phyloP scores from a whole-genome alignment of 2,888 invertebrate genomes.

The Lochmaea crataegi region DNA sequence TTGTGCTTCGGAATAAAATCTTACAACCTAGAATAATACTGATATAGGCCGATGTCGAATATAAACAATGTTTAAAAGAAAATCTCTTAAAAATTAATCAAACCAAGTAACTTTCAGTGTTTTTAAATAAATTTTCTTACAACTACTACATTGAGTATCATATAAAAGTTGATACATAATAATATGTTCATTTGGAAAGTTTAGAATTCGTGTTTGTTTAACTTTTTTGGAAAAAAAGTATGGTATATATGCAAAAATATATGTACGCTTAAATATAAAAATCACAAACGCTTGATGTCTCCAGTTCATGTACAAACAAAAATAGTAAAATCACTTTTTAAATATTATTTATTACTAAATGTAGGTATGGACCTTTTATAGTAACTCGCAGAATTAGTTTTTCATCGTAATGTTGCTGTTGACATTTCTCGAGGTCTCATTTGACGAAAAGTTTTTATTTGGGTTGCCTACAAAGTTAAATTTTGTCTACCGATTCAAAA shows the following conservation, averaged over 20 bases:
- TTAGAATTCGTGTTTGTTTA: conserved; percentile 17
- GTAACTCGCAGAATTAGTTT: not conserved
- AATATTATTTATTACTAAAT: not conserved
- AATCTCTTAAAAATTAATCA: not conserved
- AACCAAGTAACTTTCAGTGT: no score
- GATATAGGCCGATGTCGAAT: conserved; percentile 61
- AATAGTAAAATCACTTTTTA: not conserved
- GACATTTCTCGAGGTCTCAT: no score
- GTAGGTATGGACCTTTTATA: not conserved
- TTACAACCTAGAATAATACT: conserved; percentile 55
- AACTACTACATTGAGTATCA: not conserved
- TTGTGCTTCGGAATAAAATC: conserved; percentile 39
- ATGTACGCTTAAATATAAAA: conserved; percentile 24
- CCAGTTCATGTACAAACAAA: conserved; percentile 20
- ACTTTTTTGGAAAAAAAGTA: conserved; percentile 11
- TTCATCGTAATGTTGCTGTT: not conserved
- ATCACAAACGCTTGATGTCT: conserved; percentile 21
- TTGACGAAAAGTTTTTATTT: no score
- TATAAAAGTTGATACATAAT: conserved; percentile 5
- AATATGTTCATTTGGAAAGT: not conserved
- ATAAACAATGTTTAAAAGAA: not conserved
- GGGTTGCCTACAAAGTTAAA: no score
- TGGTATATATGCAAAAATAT: conserved; percentile 19
- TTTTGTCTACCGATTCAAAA: no score
- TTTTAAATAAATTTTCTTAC: conserved; percentile 3